Percentiles rank a stretch among this genome's conserved stretches.
Conservation (phyloP, 2,888 invertebrate genomes). For the Microctonus hyperodae region DNA sequence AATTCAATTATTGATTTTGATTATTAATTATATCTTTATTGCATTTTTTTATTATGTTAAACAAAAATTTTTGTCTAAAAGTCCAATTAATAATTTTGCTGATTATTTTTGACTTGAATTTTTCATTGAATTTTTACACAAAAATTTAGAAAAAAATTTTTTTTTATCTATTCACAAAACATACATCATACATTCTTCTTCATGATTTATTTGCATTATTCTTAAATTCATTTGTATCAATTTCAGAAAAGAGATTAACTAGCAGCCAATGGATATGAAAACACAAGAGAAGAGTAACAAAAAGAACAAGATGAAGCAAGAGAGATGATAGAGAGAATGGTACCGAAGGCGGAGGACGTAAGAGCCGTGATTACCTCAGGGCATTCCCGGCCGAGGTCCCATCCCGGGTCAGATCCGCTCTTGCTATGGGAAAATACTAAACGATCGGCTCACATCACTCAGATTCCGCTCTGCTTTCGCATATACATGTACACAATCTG, state of each 20-base stretch:
- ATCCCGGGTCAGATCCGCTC: slow-evolving; percentile 61
- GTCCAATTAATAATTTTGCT: too few relatives aligned
- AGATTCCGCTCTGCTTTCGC: slow-evolving; percentile 47
- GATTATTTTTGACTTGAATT: too few relatives aligned
- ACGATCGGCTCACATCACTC: slow-evolving; percentile 64
- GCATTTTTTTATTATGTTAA: too few relatives aligned
- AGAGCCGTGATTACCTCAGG: slow-evolving; percentile 61
- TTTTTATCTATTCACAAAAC: too few relatives aligned
- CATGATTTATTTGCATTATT: background rate
- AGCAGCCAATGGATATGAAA: slow-evolving; percentile 18
- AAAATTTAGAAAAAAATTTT: too few relatives aligned
- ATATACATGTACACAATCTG: slow-evolving; percentile 11
- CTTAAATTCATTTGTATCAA: background rate
- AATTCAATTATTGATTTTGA: too few relatives aligned
- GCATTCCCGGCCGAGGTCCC: slow-evolving; percentile 54
- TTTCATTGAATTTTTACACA: too few relatives aligned
- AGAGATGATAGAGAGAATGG: slow-evolving; percentile 35
- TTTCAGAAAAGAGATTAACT: slow-evolving; percentile 19
- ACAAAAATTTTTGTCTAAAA: too few relatives aligned
- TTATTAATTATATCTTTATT: too few relatives aligned
- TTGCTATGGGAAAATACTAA: slow-evolving; percentile 62
- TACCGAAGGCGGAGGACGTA: slow-evolving; percentile 55
- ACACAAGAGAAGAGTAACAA: slow-evolving; percentile 16
- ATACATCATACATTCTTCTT: too few relatives aligned
- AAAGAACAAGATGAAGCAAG: slow-evolving; percentile 28